Percentiles rank a stretch among this genome's conserved stretches.
Evolutionary conservation across 1,140 invertebrate species (phyloP).

Genomic region (Callitettix versicolor): DNA sequence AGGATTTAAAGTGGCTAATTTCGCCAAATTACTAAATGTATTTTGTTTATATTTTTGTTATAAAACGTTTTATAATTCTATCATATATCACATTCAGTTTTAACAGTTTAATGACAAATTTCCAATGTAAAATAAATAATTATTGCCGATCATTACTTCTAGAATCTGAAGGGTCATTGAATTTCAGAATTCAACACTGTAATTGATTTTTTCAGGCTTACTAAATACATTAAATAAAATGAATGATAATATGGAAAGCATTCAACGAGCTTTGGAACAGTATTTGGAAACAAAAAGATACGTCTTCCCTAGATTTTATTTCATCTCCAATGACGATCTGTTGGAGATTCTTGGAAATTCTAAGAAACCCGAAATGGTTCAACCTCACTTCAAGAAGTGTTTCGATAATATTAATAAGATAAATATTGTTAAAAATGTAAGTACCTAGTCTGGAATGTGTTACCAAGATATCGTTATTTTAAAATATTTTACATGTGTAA

Average conservation of each 20-base stretch:
- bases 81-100: too few species aligned
- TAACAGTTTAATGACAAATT: too few species aligned
- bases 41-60: too few species aligned
- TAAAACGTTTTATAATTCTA: too few species aligned
- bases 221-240: constrained; percentile 50
- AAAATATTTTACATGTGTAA: not conserved
- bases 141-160: constrained; percentile 22
- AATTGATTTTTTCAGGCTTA: constrained; percentile 31
- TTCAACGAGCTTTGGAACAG: constrained; percentile 62
- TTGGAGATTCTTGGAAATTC: constrained; percentile 75
- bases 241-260: constrained; percentile 50
- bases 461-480: too few species aligned
- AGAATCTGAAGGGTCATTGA: constrained; percentile 2
- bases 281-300: constrained; percentile 77
- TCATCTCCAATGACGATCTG: constrained; percentile 80
- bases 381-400: constrained; percentile 72
- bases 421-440: constrained; percentile 50
- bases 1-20: too few species aligned
- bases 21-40: too few species aligned
- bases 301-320: constrained; percentile 75
- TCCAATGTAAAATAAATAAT: too few species aligned
- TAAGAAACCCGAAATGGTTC: constrained; percentile 67
- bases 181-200: not conserved
- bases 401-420: constrained; percentile 74
- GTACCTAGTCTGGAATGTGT: too few species aligned